These are phyloP conservation scores for Brachypodius melanocephalos DNA, from an alignment of 2,113 vertebrate species.

Conservation along the genomic window DNA sequence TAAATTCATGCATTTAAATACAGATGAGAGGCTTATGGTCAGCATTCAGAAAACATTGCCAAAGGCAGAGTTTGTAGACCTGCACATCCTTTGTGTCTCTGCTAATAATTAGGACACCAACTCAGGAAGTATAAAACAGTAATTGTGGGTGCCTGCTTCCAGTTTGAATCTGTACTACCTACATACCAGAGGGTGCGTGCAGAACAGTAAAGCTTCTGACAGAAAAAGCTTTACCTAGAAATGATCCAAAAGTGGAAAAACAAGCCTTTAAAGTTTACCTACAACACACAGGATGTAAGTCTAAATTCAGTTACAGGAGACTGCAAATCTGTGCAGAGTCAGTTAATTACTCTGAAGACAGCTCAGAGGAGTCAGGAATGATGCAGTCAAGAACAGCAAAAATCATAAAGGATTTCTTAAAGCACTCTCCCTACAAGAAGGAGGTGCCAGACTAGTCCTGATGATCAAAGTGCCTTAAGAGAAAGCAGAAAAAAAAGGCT, in stretches of 20 bases:
- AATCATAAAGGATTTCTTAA: neutral
- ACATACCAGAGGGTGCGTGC: neutral
- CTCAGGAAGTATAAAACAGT: neutral
- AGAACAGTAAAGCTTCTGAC: neutral
- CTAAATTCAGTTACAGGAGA: neutral
- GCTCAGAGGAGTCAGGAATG: neutral
- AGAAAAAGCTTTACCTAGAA: neutral
- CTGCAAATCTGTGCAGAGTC: neutral
- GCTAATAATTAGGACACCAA: neutral
- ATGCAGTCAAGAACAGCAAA: neutral
- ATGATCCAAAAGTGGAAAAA: neutral
- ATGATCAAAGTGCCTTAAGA: constrained; percentile 28
- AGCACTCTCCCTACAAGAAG: neutral
- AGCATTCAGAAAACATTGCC: neutral
- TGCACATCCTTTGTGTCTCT: neutral
- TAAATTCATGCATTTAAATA: neutral
- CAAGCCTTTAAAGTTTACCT: neutral
- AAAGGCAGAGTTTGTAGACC: neutral
- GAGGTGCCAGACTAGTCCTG: neutral
- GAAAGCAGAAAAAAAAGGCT: neutral
- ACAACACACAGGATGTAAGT: neutral
- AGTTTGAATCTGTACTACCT: neutral
- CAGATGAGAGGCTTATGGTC: neutral
- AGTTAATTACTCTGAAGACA: neutral
- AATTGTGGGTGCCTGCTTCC: neutral